Base-by-base conservation (phyloP, 2,797 vertebrate species). In the Varecia variegata region DNA sequence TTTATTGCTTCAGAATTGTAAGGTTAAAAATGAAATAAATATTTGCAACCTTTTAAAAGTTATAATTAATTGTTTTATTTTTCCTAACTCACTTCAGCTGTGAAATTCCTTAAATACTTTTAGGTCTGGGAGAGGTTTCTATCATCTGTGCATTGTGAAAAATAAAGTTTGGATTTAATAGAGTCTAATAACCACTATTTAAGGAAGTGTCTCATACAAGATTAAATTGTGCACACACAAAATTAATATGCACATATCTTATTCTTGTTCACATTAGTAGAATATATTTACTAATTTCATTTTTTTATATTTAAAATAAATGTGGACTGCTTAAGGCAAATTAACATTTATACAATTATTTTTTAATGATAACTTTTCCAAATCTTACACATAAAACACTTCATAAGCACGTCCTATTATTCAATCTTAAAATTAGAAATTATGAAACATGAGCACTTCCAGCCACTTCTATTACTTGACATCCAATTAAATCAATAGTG, bases 391-490 rank as follows among this genome's bases (percentile, higher is more conserved):
- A 43, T 21, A 58, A 74, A 84, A 43, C 40, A 58, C 11, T 60
- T 10, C 60, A 71, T 21, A 86, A 81, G 14, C 27, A 52, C 50
- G 67, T 73, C 52, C 67, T 97, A 52, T 87, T 92, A 58, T 60
- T 94, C 43, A 88, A 52, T 93, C 25, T 47, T 79, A 27, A 97
- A 95, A 94, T 90, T 60, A 81, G 17, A 93, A 89, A 94, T 81
- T 71, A 92, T 70, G 79, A 95, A 96, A 94, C 50, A 88, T 27
- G 40, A 54, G 30, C 20, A 38, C 54, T 93, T 85, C 54, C 7
- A 88, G 74, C 32, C 23, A 76, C 62, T 86, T 91, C 70, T 84
- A 79, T 92, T 86, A 92, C 23, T 81, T 93, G 79, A 84, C 54
- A 95, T 76, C 45, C 43, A 97, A 65, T 93, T 95, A 96, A 96